Conservation (phyloP, 1,140 invertebrate genomes). For the Eumaeus atala region DNA sequence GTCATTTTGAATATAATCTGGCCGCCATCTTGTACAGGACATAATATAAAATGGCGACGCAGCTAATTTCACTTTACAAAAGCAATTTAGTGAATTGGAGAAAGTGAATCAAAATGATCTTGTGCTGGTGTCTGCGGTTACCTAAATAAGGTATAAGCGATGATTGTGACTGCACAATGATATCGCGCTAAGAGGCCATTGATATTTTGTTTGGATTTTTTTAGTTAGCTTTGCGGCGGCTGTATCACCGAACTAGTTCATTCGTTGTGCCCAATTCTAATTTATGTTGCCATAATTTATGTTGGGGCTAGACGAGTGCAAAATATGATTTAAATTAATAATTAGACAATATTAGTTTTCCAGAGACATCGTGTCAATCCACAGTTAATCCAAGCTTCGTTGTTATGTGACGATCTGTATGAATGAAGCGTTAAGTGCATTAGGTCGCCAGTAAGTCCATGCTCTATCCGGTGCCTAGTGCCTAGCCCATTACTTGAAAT, state of each 20-base stretch:
- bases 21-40: slow-evolving; percentile 44
- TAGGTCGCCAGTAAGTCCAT: slow-evolving; percentile 55
- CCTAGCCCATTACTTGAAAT: slow-evolving; percentile 56
- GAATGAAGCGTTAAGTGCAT: slow-evolving; percentile 52
- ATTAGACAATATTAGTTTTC: no score
- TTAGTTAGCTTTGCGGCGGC: no score
- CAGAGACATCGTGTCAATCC: not conserved
- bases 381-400: slow-evolving; percentile 14
- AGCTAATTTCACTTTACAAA: not conserved
- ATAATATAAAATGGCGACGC: slow-evolving; percentile 39
- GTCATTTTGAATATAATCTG: slow-evolving; percentile 48
- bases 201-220: no score
- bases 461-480: slow-evolving; percentile 63
- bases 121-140: no score
- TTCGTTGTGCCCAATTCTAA: slow-evolving; percentile 7
- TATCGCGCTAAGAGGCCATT: no score
- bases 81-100: not conserved
- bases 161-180: no score
- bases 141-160: no score
- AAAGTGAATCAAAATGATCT: no score
- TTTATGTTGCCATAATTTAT: not conserved
- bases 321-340: no score
- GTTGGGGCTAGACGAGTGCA: no score
- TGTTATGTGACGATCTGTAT: slow-evolving; percentile 7
- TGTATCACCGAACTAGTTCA: no score